These are phyloP conservation scores for Agapostemon virescens DNA, from an alignment of 2,888 invertebrate genomes.

Conservation along the genomic window DNA sequence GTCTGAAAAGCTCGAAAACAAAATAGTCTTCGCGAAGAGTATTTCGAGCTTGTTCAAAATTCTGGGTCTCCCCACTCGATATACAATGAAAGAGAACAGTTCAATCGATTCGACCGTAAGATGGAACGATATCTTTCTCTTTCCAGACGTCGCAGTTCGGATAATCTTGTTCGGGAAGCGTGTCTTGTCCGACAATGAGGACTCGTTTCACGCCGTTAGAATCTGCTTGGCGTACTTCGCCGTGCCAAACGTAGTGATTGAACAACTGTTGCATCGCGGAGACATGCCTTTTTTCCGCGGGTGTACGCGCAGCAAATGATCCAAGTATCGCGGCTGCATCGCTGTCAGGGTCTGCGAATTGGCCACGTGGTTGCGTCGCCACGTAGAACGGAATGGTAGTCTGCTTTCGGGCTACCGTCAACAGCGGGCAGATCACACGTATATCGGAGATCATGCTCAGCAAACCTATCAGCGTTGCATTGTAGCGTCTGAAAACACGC, in stretches of 20 bases:
- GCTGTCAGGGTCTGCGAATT: conserved; percentile 84
- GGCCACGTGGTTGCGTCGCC: conserved; percentile 84
- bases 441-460: conserved; percentile 89
- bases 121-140: conserved; percentile 87
- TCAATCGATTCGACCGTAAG: conserved; percentile 89
- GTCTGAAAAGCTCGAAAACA: conserved; percentile 15
- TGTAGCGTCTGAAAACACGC: conserved; percentile 82
- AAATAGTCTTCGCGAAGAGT: conserved; percentile 10
- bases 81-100: background rate
- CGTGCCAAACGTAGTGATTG: conserved; percentile 90
- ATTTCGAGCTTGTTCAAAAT: conserved; percentile 5
- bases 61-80: conserved; percentile 11
- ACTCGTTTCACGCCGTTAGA: conserved; percentile 82
- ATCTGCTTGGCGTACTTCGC: conserved; percentile 85
- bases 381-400: conserved; percentile 88
- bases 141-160: conserved; percentile 91
- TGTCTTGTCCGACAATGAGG: conserved; percentile 87
- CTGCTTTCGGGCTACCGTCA: conserved; percentile 85
- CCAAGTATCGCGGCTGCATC: conserved; percentile 91
- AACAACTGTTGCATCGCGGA: conserved; percentile 91
- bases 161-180: conserved; percentile 84
- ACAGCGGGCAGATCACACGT: conserved; percentile 89
- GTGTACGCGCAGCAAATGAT: conserved; percentile 86
- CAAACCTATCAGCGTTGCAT: conserved; percentile 85
- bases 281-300: conserved; percentile 88